Base-by-base conservation (phyloP, 2,888 invertebrate genomes). In the Hirtodrosophila confusa region DNA sequence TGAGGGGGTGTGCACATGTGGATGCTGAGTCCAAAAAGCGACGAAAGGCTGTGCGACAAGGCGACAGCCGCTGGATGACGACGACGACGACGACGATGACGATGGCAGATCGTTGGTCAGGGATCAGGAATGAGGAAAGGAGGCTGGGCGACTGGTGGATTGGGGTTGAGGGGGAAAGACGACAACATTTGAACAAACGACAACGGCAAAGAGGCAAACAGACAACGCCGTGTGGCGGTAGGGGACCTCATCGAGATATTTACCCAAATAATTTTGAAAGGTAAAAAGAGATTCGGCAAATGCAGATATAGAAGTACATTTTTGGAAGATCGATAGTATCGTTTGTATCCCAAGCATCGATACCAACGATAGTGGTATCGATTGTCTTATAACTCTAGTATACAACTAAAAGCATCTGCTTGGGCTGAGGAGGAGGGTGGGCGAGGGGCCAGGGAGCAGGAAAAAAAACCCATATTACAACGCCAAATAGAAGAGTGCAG, bases 401-500 rank as follows among this genome's bases (percentile, higher is more conserved):
- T 27, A 27, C 61, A 58, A 62, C 64, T 53, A 54, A 47, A 44
- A 65, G 62, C 63, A 70, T 39, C 31, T 57, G 54, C 47, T 51
- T 47, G 45, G 27, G 35, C 44, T 27, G 17, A 33, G 27, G 17
- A 3, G 36, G 12, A 23, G 60, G 12, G 44, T 29, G 43, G 60
- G n/a, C 45, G 31, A 41, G 49, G 50, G 45, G 58, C 1, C 17
- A 17, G 65, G 43, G 39, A 62, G 78, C 58, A 65, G 53, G 54
- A 73, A 71, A 73, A 86, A 78, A 78, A 68, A 68, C 84, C 80
- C 76, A 86, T 85, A 88, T 85, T 85, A 88, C 80, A 85, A 84
- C 70, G 74, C 75, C 78, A 88, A 85, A 88, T 75, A 88, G 84
- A 86, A 83, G 69, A 85, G 60, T 83, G 82, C 86, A 83, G 67